Conservation (phyloP, 2,113 vertebrate species). For the Holacanthus passer region DNA sequence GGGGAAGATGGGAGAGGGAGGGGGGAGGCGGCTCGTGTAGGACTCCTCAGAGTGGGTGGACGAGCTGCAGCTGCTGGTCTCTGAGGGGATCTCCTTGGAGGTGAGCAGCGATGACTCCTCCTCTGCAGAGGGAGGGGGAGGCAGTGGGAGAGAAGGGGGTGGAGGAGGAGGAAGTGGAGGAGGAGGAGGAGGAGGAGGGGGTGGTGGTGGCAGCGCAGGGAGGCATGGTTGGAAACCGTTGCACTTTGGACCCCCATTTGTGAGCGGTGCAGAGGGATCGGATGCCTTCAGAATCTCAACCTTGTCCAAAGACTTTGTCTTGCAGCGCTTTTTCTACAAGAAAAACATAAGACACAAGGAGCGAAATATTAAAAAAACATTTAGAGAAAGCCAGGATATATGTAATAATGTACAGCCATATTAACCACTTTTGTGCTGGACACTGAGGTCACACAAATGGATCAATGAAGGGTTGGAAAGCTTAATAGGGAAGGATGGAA, state of each 20-base stretch:
- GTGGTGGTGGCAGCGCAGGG: slow-evolving; percentile 85
- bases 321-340: slow-evolving; percentile 94
- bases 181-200: slow-evolving; percentile 62
- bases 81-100: slow-evolving; percentile 88
- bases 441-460: slow-evolving; percentile 41
- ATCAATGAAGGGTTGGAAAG: slow-evolving; percentile 16
- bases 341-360: slow-evolving; percentile 10
- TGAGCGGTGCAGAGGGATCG: slow-evolving; percentile 76
- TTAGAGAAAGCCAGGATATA: neutral
- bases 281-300: slow-evolving; percentile 88
- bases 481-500: slow-evolving; percentile 9
- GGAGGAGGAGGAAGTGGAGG: slow-evolving; percentile 87
- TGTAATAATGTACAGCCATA: neutral
- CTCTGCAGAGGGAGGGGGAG: slow-evolving; percentile 76
- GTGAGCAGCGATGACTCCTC: slow-evolving; percentile 84
- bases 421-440: slow-evolving; percentile 61
- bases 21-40: slow-evolving; percentile 89
- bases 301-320: slow-evolving; percentile 91
- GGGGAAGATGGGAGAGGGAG: slow-evolving; percentile 84
- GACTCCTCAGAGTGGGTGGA: slow-evolving; percentile 94
- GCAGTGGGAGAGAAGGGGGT: slow-evolving; percentile 85
- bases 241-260: slow-evolving; percentile 88
- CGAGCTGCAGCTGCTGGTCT: slow-evolving; percentile 92
- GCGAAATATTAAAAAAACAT: neutral
- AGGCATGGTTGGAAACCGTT: slow-evolving; percentile 88